Percentiles rank a stretch among this genome's conserved stretches.
Evolutionary conservation across 2,888 invertebrate species (phyloP).

Genomic region (Drosophila ustulata): DNA sequence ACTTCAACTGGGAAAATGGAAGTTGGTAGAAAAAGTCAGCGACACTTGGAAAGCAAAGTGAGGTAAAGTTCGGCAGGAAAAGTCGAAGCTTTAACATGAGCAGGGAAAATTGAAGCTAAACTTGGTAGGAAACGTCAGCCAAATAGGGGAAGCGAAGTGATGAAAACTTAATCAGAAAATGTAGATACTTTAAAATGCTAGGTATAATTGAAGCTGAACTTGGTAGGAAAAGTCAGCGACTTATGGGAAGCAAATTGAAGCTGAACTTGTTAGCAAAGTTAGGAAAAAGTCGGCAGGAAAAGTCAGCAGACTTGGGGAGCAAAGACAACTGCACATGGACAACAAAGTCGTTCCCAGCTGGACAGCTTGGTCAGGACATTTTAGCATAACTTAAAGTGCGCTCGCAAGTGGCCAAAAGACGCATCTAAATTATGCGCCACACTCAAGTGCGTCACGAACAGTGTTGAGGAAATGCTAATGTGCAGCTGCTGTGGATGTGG

Average conservation of each 20-base stretch:
- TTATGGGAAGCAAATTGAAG: background rate
- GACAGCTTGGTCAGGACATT: slow-evolving; percentile 8
- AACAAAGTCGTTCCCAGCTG: background rate
- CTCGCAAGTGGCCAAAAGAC: slow-evolving; percentile 27
- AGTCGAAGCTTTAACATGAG: too few relatives aligned
- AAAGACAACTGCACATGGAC: too few relatives aligned
- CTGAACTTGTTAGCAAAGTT: too few relatives aligned
- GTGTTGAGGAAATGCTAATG: slow-evolving; percentile 44
- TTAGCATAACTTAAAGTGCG: slow-evolving; percentile 28
- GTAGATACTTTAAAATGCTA: background rate
- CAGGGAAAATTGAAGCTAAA: background rate
- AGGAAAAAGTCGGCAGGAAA: too few relatives aligned
- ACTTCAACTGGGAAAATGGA: too few relatives aligned
- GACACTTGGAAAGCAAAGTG: too few relatives aligned
- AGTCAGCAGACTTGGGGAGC: too few relatives aligned
- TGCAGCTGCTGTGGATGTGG: background rate
- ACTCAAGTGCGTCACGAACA: slow-evolving; percentile 33
- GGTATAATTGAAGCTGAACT: background rate
- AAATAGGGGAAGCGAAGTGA: background rate
- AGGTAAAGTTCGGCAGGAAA: too few relatives aligned
- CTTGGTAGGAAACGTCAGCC: background rate
- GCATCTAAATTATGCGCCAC: slow-evolving; percentile 41
- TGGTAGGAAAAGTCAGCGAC: background rate
- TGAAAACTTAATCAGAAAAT: too few relatives aligned
- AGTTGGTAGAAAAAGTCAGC: background rate